Conservation (phyloP, 2,888 invertebrate species). For the Drosophila seclusa region DNA sequence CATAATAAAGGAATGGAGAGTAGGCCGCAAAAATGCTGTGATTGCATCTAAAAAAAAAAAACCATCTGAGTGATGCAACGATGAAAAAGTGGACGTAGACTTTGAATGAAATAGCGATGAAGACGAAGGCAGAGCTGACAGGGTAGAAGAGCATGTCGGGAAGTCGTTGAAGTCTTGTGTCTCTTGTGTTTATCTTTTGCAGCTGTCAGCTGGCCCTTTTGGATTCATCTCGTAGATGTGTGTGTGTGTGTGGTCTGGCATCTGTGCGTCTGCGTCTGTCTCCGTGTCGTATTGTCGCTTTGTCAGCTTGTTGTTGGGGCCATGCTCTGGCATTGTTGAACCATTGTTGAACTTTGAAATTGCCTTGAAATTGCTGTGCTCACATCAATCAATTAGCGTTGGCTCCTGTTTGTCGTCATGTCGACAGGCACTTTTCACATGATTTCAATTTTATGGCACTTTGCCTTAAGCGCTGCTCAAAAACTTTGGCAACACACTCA, state of each 20-base stretch:
- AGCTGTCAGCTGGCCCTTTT: conserved; percentile 64
- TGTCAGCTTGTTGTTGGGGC: conserved; percentile 20
- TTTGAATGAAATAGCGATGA: conserved; percentile 2
- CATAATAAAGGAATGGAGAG: not conserved
- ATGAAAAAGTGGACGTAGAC: not conserved
- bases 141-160: not conserved
- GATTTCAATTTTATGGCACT: conserved; percentile 60
- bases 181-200: conserved; percentile 69
- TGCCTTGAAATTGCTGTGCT: conserved; percentile 77
- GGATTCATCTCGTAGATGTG: conserved; percentile 49
- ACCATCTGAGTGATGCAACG: conserved; percentile 3
- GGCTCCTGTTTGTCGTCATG: conserved; percentile 46
- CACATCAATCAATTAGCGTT: conserved; percentile 77
- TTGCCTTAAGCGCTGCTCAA: conserved; percentile 47
- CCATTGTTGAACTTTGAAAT: conserved; percentile 77
- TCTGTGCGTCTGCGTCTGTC: conserved; percentile 35
- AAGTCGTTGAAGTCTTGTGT: conserved; percentile 13
- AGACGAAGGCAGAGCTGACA: not conserved
- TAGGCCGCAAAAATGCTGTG: conserved; percentile 25
- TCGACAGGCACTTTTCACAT: conserved; percentile 57
- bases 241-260: conserved; percentile 35
- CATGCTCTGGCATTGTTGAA: conserved; percentile 45
- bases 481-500: conserved; percentile 22
- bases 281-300: not conserved
- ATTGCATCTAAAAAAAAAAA: conserved; percentile 29